Percentiles rank a stretch among this genome's conserved stretches.
phyloP scores from a whole-genome alignment of 2,797 vertebrate genomes.

The Gymnodraco acuticeps region DNA sequence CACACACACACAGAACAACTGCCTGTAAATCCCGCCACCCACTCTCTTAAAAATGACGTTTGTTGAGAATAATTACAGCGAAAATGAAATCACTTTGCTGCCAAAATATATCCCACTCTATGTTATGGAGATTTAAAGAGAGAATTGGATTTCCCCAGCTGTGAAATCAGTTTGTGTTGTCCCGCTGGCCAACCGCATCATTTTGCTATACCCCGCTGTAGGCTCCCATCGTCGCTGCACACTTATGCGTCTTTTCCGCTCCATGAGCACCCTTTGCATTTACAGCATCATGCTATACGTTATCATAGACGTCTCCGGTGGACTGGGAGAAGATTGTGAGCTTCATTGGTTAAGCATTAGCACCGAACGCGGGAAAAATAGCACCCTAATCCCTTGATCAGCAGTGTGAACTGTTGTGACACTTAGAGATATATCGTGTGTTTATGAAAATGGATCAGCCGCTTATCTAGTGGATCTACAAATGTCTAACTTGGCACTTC shows the following conservation, averaged over 20 bases:
- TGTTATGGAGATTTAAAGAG: constrained; percentile 79
- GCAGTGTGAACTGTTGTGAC: constrained; percentile 31
- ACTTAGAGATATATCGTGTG: constrained; percentile 27
- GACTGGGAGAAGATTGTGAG: constrained; percentile 25
- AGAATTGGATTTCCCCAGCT: constrained; percentile 84
- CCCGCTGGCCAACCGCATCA: constrained; percentile 73
- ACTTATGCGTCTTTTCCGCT: constrained; percentile 53
- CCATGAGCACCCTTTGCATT: constrained; percentile 46
- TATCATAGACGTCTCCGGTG: constrained; percentile 45
- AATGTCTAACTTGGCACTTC: constrained; percentile 67
- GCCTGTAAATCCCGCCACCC: constrained; percentile 45
- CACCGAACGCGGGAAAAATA: constrained; percentile 34
- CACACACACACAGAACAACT: constrained; percentile 29
- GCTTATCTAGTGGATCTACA: constrained; percentile 29
- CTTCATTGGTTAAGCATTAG: constrained; percentile 55
- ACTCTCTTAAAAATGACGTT: constrained; percentile 57
- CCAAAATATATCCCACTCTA: constrained; percentile 76
- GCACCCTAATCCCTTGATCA: constrained; percentile 32
- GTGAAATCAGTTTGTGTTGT: constrained; percentile 84
- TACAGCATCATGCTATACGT: constrained; percentile 41
- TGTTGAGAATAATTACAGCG: constrained; percentile 72
- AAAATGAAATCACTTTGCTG: constrained; percentile 72
- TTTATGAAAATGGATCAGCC: constrained; percentile 47
- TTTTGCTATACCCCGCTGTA: constrained; percentile 57
- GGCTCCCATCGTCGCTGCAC: constrained; percentile 54